Evolutionary conservation across 2,797 vertebrate genomes (phyloP).

Genomic region (Phoebastria nigripes): DNA sequence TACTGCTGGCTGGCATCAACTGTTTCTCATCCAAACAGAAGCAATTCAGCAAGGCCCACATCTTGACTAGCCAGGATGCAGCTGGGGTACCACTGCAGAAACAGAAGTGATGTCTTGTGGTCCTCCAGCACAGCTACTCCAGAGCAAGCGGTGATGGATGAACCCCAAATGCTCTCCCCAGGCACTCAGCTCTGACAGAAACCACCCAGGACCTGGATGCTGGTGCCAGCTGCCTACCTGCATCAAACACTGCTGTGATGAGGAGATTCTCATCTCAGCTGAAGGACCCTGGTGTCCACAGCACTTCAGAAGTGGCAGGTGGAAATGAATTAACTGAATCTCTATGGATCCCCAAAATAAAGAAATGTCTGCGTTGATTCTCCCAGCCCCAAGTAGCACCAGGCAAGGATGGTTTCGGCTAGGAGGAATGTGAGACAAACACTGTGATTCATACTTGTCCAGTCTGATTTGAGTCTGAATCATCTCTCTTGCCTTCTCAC

Average conservation of each 20-base stretch:
- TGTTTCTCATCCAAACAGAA: background rate
- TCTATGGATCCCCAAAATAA: background rate
- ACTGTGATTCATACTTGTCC: slow-evolving; percentile 1
- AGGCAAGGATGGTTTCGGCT: background rate
- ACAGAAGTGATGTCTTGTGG: background rate
- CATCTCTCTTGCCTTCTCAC: background rate
- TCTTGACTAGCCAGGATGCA: background rate
- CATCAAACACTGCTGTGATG: background rate
- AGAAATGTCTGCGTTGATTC: background rate
- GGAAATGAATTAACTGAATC: background rate
- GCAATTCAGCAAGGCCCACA: background rate
- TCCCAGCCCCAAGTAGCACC: background rate
- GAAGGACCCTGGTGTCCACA: background rate
- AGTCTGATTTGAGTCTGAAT: background rate
- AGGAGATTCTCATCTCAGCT: background rate
- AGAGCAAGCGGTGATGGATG: background rate
- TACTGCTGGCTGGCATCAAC: background rate
- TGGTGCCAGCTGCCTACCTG: background rate
- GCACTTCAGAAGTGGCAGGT: background rate
- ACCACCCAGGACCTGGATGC: background rate
- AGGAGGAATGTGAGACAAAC: background rate
- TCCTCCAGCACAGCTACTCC: background rate
- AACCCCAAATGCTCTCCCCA: background rate
- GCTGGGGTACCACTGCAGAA: background rate
- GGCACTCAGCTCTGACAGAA: background rate